Conservation (phyloP, 2,113 vertebrate genomes). For the Seriola quinqueradiata region DNA sequence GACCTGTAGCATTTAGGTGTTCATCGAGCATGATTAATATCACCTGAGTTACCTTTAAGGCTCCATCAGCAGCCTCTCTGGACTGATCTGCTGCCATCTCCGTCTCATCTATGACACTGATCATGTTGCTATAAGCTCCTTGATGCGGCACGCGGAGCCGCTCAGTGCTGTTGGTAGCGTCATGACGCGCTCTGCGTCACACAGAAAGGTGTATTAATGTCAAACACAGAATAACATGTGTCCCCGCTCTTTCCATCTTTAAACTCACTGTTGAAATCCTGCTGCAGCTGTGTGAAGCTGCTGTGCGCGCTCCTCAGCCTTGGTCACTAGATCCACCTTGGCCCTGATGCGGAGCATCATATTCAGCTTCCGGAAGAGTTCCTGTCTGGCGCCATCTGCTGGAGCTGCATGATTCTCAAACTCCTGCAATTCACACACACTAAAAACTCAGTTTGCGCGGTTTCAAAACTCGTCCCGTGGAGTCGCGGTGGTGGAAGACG, state of each 20-base stretch:
- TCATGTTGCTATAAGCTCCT: conserved; percentile 82
- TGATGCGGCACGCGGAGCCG: conserved; percentile 79
- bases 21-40: no score
- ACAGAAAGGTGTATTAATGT: not conserved
- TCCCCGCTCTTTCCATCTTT: not conserved
- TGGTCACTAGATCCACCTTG: conserved; percentile 21
- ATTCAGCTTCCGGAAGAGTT: conserved; percentile 42
- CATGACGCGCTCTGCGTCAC: conserved; percentile 82
- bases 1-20: no score
- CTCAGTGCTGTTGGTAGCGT: conserved; percentile 76
- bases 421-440: conserved; percentile 43
- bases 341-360: not conserved
- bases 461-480: not conserved
- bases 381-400: conserved; percentile 45
- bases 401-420: conserved; percentile 52
- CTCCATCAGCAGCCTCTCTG: conserved; percentile 80
- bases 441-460: not conserved
- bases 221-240: not conserved
- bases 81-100: conserved; percentile 86
- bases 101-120: conserved; percentile 81
- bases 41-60: conserved; percentile 74
- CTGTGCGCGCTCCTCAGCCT: conserved; percentile 64
- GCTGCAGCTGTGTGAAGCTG: conserved; percentile 49
- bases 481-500: not conserved
- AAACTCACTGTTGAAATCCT: conserved; percentile 62